Base-by-base conservation (phyloP, 2,113 vertebrate genomes). In the Catharus minimus region DNA sequence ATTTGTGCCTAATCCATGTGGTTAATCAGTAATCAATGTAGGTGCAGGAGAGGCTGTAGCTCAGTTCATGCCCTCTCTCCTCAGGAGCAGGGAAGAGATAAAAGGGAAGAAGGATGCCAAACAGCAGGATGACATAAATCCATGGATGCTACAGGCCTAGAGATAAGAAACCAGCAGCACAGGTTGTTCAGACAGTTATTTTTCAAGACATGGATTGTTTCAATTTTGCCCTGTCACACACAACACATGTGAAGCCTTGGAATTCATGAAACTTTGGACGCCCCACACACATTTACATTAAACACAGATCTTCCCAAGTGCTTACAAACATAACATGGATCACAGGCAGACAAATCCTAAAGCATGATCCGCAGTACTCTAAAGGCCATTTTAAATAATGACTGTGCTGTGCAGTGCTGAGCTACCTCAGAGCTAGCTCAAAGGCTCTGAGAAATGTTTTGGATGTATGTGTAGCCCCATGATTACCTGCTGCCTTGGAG, bases 1-100 rank as follows among this genome's bases (percentile, higher is more conserved):
- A 97, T 61, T 97, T 89, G 97, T 98, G 33, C 97, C 97, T 30
- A 92, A 97, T 71, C 53, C 56, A 55, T 93, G 41, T 2, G 90
- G 92, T 57, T 52, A 86, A 44, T 95, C 97, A 18, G 33, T 73
- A 32, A 94, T 95, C 32, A 94, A 82, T 30, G 13, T 78, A 11
- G 93, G 97, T 58, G 95, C 88, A 16, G 79, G 96, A 95, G 97
- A 93, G 50, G 96, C 98, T 26, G 97, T 97, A 56, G 96, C 97
- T 65, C 95, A 96, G 75, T 98, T 98, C 82, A 97, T 97, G 97
- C 92, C 97, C 28, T 97, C 97, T 64, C 93, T 97, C 15, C 95
- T 98, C 78, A 96, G 88, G 91, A 96, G 76, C 86, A 96, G 97
- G 18, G 79, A 96, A 71, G 97, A 98, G 97, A 71, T 96, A 69